phyloP scores from a whole-genome alignment of 2,797 vertebrate genomes.

The Cossypha heuglini region DNA sequence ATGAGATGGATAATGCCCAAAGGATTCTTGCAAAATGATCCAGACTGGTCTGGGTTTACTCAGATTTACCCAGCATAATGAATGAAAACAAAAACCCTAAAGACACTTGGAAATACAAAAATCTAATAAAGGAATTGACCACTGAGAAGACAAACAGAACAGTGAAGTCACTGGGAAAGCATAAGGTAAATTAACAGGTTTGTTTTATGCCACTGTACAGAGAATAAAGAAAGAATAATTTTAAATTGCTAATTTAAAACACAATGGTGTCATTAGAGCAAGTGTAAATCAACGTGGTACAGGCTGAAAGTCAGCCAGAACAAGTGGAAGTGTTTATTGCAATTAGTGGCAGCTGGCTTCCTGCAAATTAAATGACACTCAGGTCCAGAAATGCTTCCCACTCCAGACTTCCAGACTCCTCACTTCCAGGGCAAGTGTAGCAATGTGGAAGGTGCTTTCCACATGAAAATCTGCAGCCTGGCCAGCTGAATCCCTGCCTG shows the following conservation, averaged over 20 bases:
- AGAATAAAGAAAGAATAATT: neutral
- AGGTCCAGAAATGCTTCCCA: neutral
- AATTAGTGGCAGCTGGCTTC: constrained; percentile 20
- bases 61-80: neutral
- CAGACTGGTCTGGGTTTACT: neutral
- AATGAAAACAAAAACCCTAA: neutral
- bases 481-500: neutral
- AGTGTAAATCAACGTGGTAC: neutral
- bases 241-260: neutral
- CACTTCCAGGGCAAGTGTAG: neutral
- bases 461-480: neutral
- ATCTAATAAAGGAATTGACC: neutral
- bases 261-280: neutral
- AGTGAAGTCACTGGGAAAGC: neutral
- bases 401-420: neutral
- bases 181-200: neutral
- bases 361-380: constrained; percentile 17
- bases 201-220: neutral
- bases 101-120: neutral
- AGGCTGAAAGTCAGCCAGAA: neutral
- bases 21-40: neutral
- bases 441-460: neutral
- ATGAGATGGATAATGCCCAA: neutral
- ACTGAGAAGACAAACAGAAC: neutral
- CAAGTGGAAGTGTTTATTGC: neutral